Evolutionary conservation across 2,888 invertebrate genomes (phyloP).

Genomic region (Ophion ellenae): DNA sequence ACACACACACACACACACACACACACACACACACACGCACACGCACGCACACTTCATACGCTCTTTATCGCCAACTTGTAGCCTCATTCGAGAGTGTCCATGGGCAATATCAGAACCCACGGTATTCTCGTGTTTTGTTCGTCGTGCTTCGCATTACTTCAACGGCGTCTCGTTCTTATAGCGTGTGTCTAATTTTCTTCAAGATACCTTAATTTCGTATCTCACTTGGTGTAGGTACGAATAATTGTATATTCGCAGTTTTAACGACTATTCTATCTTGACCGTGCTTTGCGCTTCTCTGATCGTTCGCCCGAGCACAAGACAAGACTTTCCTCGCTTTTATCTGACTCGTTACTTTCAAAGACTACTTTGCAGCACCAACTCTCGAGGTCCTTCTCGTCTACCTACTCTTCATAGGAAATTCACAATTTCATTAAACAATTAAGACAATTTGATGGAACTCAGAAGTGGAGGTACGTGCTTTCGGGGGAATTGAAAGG

Average conservation of each 20-base stretch:
- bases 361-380: conserved; percentile 13
- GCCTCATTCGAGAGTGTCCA: no score
- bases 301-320: background rate
- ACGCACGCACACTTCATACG: no score
- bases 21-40: no score
- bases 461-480: conserved; percentile 31
- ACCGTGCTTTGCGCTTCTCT: background rate
- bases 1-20: no score
- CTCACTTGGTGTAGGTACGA: no score
- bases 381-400: conserved; percentile 37
- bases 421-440: conserved; percentile 45
- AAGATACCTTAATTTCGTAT: no score
- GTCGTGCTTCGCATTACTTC: no score
- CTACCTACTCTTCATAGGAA: conserved; percentile 24
- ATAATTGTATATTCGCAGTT: background rate
- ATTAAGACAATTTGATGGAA: conserved; percentile 35
- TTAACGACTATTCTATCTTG: background rate
- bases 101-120: no score
- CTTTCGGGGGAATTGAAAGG: conserved; percentile 15
- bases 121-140: no score
- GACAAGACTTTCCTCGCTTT: conserved; percentile 24
- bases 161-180: no score
- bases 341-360: conserved; percentile 24
- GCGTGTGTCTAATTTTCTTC: no score
- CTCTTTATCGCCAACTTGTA: no score